Percentiles rank a stretch among this genome's conserved stretches.
These are phyloP conservation scores for Proteles cristata DNA, from an alignment of 2,113 vertebrate species.

Conservation along the genomic window DNA sequence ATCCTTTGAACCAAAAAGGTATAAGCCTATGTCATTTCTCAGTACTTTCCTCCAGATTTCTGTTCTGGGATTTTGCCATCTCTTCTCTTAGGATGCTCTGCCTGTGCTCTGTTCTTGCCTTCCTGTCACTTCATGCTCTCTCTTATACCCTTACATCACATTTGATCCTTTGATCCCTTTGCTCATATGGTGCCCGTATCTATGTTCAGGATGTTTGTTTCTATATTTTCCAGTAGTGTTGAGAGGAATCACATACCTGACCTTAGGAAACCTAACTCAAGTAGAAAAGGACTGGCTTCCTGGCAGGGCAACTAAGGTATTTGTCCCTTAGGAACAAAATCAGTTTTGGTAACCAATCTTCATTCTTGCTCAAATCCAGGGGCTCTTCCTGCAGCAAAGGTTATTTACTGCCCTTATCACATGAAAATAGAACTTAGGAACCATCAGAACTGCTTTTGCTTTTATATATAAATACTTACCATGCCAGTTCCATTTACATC, in stretches of 20 bases:
- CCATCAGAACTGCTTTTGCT: background rate
- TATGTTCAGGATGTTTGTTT: background rate
- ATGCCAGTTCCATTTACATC: background rate
- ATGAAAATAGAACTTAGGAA: background rate
- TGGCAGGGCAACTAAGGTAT: background rate
- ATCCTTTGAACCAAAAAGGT: background rate
- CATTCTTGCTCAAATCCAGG: background rate
- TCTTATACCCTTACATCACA: background rate
- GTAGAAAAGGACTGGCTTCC: background rate
- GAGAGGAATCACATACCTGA: background rate
- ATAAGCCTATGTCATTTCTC: background rate
- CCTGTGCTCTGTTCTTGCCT: background rate
- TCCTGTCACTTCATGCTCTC: background rate
- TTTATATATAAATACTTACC: background rate
- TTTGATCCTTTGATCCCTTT: background rate
- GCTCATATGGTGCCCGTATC: background rate
- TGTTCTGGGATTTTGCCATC: background rate
- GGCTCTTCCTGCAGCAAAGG: background rate
- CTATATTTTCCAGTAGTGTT: background rate
- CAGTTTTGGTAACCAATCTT: background rate
- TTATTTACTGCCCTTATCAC: background rate
- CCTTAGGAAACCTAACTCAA: background rate
- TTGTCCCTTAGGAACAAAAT: background rate
- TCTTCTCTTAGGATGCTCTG: background rate
- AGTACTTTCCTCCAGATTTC: background rate